These are phyloP conservation scores for Tenualosa thibaudeaui DNA, from an alignment of 2,797 vertebrate genomes.

Conservation along the genomic window DNA sequence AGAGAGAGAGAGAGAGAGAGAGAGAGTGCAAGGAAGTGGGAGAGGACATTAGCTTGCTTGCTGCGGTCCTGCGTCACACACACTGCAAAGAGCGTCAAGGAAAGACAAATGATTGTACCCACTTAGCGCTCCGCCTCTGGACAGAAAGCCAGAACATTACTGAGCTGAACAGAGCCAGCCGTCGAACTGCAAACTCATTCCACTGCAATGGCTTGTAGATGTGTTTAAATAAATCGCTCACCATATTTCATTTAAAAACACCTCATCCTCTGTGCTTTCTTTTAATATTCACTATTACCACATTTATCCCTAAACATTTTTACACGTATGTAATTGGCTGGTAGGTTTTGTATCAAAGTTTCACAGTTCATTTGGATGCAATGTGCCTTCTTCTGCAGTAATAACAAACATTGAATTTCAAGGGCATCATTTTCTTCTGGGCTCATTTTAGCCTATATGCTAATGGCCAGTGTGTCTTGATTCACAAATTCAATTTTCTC, in stretches of 20 bases:
- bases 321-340: not conserved
- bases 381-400: not conserved
- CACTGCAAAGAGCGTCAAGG: constrained; percentile 55
- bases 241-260: not conserved
- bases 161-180: constrained; percentile 43
- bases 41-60: constrained; percentile 49
- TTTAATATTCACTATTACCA: not conserved
- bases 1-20: constrained; percentile 14
- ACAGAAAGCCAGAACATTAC: constrained; percentile 39
- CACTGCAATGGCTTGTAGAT: not conserved
- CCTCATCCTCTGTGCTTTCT: not conserved
- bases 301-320: not conserved
- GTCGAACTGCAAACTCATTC: not conserved
- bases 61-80: constrained; percentile 53
- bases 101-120: constrained; percentile 64
- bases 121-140: constrained; percentile 12
- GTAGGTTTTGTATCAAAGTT: not conserved
- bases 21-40: constrained; percentile 11
- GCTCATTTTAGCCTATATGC: not conserved
- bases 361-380: not conserved
- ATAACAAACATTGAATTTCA: constrained; percentile 20
- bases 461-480: constrained; percentile 14
- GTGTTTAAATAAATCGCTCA: not conserved
- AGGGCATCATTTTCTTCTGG: constrained; percentile 25
- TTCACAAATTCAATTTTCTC: not conserved